A percentile compares a stretch with the other conserved stretches of the same genome.
Conservation (phyloP, 1,140 invertebrate genomes). For the Drosophila tani region DNA sequence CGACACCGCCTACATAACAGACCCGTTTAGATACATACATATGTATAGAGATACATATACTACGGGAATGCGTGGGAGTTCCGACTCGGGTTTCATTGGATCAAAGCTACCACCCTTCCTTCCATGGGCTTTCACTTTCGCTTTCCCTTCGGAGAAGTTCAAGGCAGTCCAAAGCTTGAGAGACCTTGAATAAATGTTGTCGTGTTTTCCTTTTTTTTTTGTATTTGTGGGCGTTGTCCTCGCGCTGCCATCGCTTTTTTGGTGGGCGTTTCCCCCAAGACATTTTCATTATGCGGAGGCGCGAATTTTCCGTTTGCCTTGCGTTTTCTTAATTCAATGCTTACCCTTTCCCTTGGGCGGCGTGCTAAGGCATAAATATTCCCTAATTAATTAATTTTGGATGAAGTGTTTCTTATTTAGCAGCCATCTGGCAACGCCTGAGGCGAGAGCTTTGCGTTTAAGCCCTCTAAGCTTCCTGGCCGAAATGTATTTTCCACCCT, state of each 20-base stretch:
- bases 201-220: slow-evolving; percentile 24
- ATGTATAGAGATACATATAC: not conserved
- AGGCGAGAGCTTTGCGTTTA: slow-evolving; percentile 30
- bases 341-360: slow-evolving; percentile 1
- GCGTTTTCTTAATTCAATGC: slow-evolving; percentile 45
- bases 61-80: slow-evolving; percentile 41
- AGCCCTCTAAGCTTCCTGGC: slow-evolving; percentile 35
- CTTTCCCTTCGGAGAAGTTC: slow-evolving; percentile 58
- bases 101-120: slow-evolving; percentile 8
- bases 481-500: slow-evolving; percentile 9
- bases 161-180: slow-evolving; percentile 63
- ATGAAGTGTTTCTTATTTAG: not conserved
- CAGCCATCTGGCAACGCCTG: slow-evolving; percentile 43
- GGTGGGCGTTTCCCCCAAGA: slow-evolving; percentile 17
- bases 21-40: slow-evolving; percentile 13
- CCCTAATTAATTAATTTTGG: slow-evolving; percentile 48
- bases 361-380: slow-evolving; percentile 52
- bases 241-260: slow-evolving; percentile 11
- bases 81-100: slow-evolving; percentile 33
- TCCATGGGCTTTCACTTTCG: slow-evolving; percentile 53
- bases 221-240: slow-evolving; percentile 62
- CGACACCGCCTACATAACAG: slow-evolving; percentile 37
- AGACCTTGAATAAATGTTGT: slow-evolving; percentile 60
- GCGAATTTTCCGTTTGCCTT: slow-evolving; percentile 23
- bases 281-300: slow-evolving; percentile 44